Conservation (phyloP, 2,888 invertebrate genomes). For the Polyploca ridens region DNA sequence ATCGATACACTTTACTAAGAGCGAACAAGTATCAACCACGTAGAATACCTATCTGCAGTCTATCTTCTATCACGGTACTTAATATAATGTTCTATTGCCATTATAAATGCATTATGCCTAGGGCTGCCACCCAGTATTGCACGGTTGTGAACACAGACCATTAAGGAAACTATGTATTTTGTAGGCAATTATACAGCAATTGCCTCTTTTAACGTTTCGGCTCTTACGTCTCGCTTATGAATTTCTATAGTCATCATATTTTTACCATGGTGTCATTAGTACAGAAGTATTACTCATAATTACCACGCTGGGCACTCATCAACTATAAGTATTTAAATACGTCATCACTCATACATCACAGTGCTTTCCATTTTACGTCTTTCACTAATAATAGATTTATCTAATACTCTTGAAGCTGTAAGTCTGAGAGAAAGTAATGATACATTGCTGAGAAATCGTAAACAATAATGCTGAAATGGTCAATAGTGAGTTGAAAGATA, state of each 20-base stretch:
- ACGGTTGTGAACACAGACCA: slow-evolving; percentile 10
- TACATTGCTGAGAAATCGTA: neutral
- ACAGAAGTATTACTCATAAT: neutral
- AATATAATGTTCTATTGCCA: slow-evolving; percentile 10
- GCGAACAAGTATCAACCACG: slow-evolving; percentile 1
- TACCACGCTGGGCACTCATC: neutral
- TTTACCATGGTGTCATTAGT: neutral
- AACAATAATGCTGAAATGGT: neutral
- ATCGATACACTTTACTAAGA: neutral
- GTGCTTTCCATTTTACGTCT: neutral
- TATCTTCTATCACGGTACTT: slow-evolving; percentile 2
- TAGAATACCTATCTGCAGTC: neutral
- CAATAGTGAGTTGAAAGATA: neutral
- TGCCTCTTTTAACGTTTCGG: slow-evolving; percentile 11
- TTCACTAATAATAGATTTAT: neutral
- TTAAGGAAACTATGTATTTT: slow-evolving; percentile 11
- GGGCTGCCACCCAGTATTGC: slow-evolving; percentile 11
- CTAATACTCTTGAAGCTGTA: neutral
- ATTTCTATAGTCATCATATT: neutral
- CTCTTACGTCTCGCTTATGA: slow-evolving; percentile 3
- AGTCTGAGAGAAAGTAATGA: neutral
- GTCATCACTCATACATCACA: neutral
- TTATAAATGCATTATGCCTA: slow-evolving; percentile 9
- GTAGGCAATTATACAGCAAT: slow-evolving; percentile 11
- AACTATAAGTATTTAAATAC: neutral